These are phyloP conservation scores for Drosophila seclusa DNA, from an alignment of 2,888 invertebrate species.

Conservation along the genomic window DNA sequence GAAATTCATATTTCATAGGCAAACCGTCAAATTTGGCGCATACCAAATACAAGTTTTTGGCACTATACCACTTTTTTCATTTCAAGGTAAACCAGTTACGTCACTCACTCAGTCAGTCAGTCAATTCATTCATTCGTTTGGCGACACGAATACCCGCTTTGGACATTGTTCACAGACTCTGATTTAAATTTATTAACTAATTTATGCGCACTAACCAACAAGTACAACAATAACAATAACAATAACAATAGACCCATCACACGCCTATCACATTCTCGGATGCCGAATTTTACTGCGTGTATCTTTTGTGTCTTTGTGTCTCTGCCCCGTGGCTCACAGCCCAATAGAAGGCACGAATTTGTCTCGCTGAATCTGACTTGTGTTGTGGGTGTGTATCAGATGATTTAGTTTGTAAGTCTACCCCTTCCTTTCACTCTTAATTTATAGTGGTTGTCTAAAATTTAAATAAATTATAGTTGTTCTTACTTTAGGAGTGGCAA, in stretches of 20 bases:
- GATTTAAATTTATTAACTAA: slow-evolving; percentile 80
- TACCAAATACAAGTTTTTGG: slow-evolving; percentile 22
- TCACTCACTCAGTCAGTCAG: slow-evolving; percentile 18
- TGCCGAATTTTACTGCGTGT: slow-evolving; percentile 22
- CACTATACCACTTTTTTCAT: slow-evolving; percentile 34
- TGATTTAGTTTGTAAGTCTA: background rate
- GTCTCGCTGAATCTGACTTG: slow-evolving; percentile 25
- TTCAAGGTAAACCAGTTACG: slow-evolving; percentile 69
- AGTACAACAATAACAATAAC: slow-evolving; percentile 34
- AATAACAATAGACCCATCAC: slow-evolving; percentile 44
- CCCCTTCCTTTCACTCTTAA: slow-evolving; percentile 6
- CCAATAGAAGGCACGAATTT: slow-evolving; percentile 19
- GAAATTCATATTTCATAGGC: slow-evolving; percentile 7
- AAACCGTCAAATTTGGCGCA: slow-evolving; percentile 9
- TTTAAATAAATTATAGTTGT: slow-evolving; percentile 5
- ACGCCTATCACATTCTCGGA: slow-evolving; percentile 36
- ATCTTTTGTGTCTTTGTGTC: slow-evolving; percentile 20
- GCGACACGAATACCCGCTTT: slow-evolving; percentile 49
- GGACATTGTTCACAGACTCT: slow-evolving; percentile 60
- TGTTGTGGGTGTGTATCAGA: slow-evolving; percentile 33
- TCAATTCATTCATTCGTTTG: slow-evolving; percentile 15
- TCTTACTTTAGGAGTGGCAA: background rate
- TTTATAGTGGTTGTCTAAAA: slow-evolving; percentile 7
- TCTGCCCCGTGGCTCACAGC: slow-evolving; percentile 32
- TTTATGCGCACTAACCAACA: slow-evolving; percentile 48